These are phyloP conservation scores for Hemiscyllium ocellatum DNA, from an alignment of 2,113 vertebrate species.

Conservation along the genomic window DNA sequence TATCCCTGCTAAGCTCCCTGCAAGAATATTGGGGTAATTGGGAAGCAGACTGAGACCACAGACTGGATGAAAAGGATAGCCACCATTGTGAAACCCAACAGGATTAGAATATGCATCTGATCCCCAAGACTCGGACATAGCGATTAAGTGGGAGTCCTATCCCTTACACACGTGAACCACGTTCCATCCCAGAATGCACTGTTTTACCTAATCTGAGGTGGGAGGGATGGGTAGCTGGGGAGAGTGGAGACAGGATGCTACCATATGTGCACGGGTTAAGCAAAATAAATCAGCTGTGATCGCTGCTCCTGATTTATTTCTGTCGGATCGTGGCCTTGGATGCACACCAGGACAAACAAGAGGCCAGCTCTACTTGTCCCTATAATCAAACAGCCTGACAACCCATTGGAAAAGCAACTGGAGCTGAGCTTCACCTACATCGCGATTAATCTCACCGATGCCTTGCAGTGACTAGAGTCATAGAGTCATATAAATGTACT, in stretches of 20 bases:
- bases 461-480: no score
- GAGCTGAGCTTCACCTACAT: neutral
- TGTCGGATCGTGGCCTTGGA: neutral
- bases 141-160: no score
- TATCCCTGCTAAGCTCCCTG: no score
- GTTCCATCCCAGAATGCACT: neutral
- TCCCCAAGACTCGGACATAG: no score
- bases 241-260: neutral
- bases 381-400: neutral
- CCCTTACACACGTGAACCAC: neutral
- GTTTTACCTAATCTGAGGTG: neutral
- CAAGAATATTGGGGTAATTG: no score
- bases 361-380: neutral
- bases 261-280: neutral
- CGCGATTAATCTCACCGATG: neutral
- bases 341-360: no score
- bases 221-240: neutral
- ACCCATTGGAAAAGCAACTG: neutral
- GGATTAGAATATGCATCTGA: no score
- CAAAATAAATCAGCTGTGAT: neutral
- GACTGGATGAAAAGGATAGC: no score
- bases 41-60: no score
- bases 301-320: neutral
- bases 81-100: no score
- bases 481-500: no score